These are phyloP conservation scores for Solea senegalensis DNA, from an alignment of 2,113 vertebrate species.

Conservation along the genomic window DNA sequence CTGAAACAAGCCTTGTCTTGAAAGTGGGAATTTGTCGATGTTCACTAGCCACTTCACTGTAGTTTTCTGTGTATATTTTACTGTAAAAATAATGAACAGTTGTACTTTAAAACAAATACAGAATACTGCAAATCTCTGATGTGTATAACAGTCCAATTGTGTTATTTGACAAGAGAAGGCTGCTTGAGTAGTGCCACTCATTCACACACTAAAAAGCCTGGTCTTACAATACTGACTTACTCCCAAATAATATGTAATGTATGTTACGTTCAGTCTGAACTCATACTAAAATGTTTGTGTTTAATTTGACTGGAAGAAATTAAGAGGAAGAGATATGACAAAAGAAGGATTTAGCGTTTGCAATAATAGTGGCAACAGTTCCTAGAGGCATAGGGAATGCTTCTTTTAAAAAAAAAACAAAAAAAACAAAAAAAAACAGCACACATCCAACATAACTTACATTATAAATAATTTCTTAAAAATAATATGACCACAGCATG, in stretches of 20 bases:
- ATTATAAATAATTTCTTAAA: constrained; percentile 84
- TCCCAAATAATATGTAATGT: constrained; percentile 34
- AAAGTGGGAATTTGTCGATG: constrained; percentile 11
- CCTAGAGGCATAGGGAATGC: constrained; percentile 84
- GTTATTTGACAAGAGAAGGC: constrained; percentile 16
- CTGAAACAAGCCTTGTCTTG: constrained; percentile 39
- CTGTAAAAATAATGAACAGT: constrained; percentile 23
- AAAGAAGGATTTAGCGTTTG: constrained; percentile 62
- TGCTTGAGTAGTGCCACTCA: constrained; percentile 49
- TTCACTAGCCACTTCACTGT: not conserved
- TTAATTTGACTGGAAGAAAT: constrained; percentile 28
- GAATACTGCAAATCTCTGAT: constrained; percentile 27
- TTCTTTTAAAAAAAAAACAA: constrained; percentile 51
- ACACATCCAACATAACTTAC: constrained; percentile 84
- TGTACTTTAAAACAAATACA: constrained; percentile 29
- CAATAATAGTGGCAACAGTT: constrained; percentile 77
- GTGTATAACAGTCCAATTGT: constrained; percentile 42
- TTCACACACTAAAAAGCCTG: constrained; percentile 42
- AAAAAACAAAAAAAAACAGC: constrained; percentile 60
- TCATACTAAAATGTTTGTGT: constrained; percentile 28
- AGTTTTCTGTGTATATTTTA: constrained; percentile 15
- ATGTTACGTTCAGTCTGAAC: constrained; percentile 37
- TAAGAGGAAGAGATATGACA: constrained; percentile 38
- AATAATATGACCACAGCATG: constrained; percentile 79
- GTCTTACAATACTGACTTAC: constrained; percentile 54